Base-by-base conservation (phyloP, 2,888 invertebrate species). In the Herminia tarsipennalis region DNA sequence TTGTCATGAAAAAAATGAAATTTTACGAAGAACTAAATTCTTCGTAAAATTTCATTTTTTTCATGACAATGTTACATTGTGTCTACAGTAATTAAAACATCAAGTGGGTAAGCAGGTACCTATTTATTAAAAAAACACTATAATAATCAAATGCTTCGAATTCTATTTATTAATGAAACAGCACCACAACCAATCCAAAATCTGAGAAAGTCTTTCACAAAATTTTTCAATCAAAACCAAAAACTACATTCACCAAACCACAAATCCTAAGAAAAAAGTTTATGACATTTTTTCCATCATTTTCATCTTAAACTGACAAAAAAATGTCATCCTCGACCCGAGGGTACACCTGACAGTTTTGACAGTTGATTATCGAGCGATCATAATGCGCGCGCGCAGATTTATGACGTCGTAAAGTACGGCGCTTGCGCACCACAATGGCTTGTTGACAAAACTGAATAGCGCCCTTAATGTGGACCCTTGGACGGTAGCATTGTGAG, bases 341-440 rank as follows among this genome's bases (percentile, higher is more conserved):
- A 42, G 43, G 46, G 61, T 66, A 69, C 68, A 70, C 73, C 73
- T 71, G 74, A 70, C 60, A 76, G 75, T 78, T 80, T 77, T 80
- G 81, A 82, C 79, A 77, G 76, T 67, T 69, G 70, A 77, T 71
- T 76, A 79, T 78, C 81, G 71, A 69, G 74, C 72, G 78, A 81
- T 79, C 82, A 76, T 77, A 76, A 76, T 75, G 76, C 68, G 60
- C 56, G 53, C 42, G 69, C 56, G 62, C 74, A 79, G 81, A 85
- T 86, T 88, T 87, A 88, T 77, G 76, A 73, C 80, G 77, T 77
- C 81, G 70, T 86, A 85, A 86, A 84, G 67, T 56, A 71, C 67
- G 73, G 78, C 82, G 78, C 78, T 67, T 72, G 79, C 79, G 39
- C 34, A 79, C 72, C 70, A 68, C 70, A 70, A 70, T 73, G 50